Base-by-base conservation (phyloP, 2,888 invertebrate genomes). In the Cancer borealis region DNA sequence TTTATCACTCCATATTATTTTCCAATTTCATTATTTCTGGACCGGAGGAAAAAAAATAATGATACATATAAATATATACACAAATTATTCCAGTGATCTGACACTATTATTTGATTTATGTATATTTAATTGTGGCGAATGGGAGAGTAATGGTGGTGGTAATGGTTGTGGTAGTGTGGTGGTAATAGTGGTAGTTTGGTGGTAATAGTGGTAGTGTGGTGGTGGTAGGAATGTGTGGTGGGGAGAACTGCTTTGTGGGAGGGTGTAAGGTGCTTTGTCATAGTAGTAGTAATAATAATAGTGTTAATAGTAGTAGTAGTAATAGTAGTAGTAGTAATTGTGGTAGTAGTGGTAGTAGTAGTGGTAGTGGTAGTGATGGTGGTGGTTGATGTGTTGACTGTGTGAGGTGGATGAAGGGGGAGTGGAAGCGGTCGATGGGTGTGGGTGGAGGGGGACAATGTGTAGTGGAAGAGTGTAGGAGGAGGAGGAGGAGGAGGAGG, bases 51-150 rank as follows among this genome's bases (percentile, higher is more conserved):
- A 2, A 73, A 73, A 73, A n/a, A 73, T 21, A 6, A 26, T 8
- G 26, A 73, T 26, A 4, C 73, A 73, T 73, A 26, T 26, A 73
- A 26, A 73, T 26, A 73, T n/a, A 73, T 0, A 73, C 26, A n/a
- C 73, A 60, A 14, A 73, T 73, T 26, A n/a, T 4, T n/a, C 73
- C 5, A 73, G n/a, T 26, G 73, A 73, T 26, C 26, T 10, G 73
- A 73, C n/a, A 73, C 73, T n/a, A 73, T 73, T 73, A 73, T 73
- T 73, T 73, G 73, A 73, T 73, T 73, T 73, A 26, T 17, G 60
- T 60, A 21, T 26, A 73, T 73, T 73, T 73, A 26, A 73, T 26
- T 73, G 73, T 73, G 73, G 73, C 4, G 1, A 73, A 73, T 73
- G 73, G 73, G 6, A 10, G n/a, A 73, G 26, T 26, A 26, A 26